These are phyloP conservation scores for Arremon aurantiirostris DNA, from an alignment of 2,797 vertebrate genomes.

Conservation along the genomic window DNA sequence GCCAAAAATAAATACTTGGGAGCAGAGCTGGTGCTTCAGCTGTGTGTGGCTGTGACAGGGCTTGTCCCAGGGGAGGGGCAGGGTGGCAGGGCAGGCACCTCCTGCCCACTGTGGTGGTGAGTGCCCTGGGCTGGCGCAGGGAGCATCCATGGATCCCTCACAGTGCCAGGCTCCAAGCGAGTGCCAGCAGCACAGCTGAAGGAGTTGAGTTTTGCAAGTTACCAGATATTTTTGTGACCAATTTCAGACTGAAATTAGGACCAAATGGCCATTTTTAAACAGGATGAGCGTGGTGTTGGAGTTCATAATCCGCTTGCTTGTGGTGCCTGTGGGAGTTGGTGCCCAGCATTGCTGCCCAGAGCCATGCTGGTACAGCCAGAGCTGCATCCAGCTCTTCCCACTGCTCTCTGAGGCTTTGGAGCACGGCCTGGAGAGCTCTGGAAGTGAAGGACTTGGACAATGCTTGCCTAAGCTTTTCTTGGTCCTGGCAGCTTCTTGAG, in stretches of 20 bases:
- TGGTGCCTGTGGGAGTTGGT: background rate
- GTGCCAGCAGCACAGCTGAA: background rate
- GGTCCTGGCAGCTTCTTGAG: background rate
- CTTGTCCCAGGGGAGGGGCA: background rate
- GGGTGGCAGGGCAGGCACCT: background rate
- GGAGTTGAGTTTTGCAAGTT: background rate
- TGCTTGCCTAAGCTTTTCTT: background rate
- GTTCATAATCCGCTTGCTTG: accelerated
- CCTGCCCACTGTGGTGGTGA: accelerated
- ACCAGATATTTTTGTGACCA: background rate
- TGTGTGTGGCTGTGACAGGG: background rate
- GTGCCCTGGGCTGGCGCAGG: background rate
- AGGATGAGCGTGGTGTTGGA: background rate
- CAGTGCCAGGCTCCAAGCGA: accelerated
- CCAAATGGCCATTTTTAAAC: background rate
- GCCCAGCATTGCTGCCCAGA: background rate
- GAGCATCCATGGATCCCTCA: background rate
- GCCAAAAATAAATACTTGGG: background rate
- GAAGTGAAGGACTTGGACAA: background rate
- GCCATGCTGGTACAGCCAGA: background rate
- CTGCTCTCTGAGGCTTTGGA: background rate
- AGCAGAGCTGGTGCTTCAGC: accelerated
- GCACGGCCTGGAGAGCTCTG: background rate
- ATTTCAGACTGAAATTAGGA: background rate
- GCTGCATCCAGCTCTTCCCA: background rate